A percentile compares a stretch with the other conserved stretches of the same genome.
Evolutionary conservation across 2,888 invertebrate genomes (phyloP).

Genomic region (Oscheius sp.): DNA sequence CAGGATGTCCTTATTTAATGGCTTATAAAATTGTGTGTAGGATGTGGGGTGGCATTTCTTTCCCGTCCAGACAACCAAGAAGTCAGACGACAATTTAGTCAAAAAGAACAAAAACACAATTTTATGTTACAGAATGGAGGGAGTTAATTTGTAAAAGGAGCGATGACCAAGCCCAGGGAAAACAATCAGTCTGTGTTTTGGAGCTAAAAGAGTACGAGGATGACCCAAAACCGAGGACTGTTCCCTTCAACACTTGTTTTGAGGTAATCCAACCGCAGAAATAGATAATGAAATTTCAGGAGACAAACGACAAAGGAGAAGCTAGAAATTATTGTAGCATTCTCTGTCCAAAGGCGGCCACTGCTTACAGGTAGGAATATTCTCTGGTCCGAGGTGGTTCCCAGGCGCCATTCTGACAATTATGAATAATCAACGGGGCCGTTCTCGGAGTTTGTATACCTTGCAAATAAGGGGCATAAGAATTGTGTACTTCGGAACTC

Average conservation of each 20-base stretch:
- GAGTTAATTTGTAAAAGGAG: constrained; percentile 59
- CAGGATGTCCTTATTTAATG: too few relatives aligned
- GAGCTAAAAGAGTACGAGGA: constrained; percentile 61
- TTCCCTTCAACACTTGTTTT: constrained; percentile 63
- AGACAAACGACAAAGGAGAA: constrained; percentile 64
- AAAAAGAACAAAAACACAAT: background rate
- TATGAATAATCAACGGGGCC: too few relatives aligned
- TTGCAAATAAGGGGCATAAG: too few relatives aligned
- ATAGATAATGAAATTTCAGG: constrained; percentile 45
- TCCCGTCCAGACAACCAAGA: too few relatives aligned
- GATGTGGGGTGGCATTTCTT: too few relatives aligned
- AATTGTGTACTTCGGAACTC: too few relatives aligned
- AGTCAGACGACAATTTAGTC: background rate
- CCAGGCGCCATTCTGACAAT: too few relatives aligned
- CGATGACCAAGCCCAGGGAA: constrained; percentile 47
- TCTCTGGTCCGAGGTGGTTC: background rate
- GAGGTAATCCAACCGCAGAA: constrained; percentile 47
- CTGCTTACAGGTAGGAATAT: constrained; percentile 58
- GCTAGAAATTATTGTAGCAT: constrained; percentile 66
- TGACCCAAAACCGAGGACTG: constrained; percentile 57
- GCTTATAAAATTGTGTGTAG: too few relatives aligned
- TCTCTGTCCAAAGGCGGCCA: constrained; percentile 66
- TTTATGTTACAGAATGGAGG: constrained; percentile 62
- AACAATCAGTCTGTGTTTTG: constrained; percentile 60
- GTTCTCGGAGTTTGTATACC: too few relatives aligned